A percentile compares a stretch with the other conserved stretches of the same genome.
phyloP scores from a whole-genome alignment of 1,140 invertebrate genomes.

The Drosophila mauritiana region DNA sequence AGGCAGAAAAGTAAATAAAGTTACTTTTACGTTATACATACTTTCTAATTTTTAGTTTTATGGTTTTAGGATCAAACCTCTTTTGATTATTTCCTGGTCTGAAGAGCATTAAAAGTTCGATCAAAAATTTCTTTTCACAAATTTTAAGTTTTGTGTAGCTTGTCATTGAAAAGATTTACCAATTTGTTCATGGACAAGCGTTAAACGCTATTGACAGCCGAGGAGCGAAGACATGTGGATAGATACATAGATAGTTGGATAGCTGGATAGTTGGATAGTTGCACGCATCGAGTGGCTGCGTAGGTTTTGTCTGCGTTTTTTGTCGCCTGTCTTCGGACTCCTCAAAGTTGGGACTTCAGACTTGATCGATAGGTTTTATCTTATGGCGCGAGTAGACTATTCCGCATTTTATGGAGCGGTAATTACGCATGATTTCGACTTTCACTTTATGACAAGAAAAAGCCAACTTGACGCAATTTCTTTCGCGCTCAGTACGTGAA shows the following conservation, averaged over 20 bases:
- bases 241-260: too few species aligned
- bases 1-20: not conserved
- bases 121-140: not conserved
- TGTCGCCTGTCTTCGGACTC: constrained; percentile 29
- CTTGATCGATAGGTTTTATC: constrained; percentile 72
- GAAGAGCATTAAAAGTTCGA: constrained; percentile 2
- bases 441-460: constrained; percentile 65
- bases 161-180: constrained; percentile 35
- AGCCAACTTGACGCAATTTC: constrained; percentile 69
- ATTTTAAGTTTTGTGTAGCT: constrained; percentile 3
- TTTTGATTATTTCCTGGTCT: not conserved
- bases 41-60: not conserved
- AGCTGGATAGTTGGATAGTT: constrained; percentile 14
- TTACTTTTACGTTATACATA: not conserved
- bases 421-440: constrained; percentile 69
- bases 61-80: not conserved
- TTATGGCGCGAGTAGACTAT: constrained; percentile 70
- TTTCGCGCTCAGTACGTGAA: constrained; percentile 16
- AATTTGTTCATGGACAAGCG: constrained; percentile 52
- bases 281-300: constrained; percentile 38
- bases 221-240: not conserved
- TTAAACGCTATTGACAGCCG: constrained; percentile 49
- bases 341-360: not conserved
- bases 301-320: constrained; percentile 37
- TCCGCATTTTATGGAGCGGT: constrained; percentile 71